Base-by-base conservation (phyloP, 1,140 invertebrate species). In the Monochamus saltuarius region DNA sequence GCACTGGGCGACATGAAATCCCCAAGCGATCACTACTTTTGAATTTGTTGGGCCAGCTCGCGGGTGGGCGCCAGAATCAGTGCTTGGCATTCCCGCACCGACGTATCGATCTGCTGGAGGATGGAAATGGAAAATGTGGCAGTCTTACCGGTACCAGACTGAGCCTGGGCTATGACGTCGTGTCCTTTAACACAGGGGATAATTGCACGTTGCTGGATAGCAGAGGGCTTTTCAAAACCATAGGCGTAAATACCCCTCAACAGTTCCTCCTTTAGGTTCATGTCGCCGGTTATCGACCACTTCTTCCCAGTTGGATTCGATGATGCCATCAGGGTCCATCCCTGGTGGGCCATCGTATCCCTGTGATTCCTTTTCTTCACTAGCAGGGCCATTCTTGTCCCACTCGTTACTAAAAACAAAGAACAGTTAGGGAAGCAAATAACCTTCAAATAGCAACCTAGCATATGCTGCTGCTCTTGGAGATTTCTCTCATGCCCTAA, bases 221-320 rank as follows among this genome's bases (percentile, higher is more conserved):
- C 96, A 9, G 98, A 99, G 59, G 98, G 98, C 77, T 98, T 98
- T 79, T 99, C 98, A 82, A 99, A 99, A 88, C 98, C 98, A 84
- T 99, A 99, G 64, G 94, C 95, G 80, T 99, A 99, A 70, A 99
- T 99, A 79, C 98, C 98, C 79, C 97, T 84, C 13, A 99, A 81
- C 35, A 99, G 84, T 75, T 95, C 90, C 78, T 95, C 91, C 73
- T 93, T 94, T 63, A 99, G 83, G 72, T 91, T 89, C 97, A 99
- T 99, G 77, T 98, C 92, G 87, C 99, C 97, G 78, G 76, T 91
- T 97, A 71, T 98, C 95, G 58, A 95, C 89, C 63, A 98, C 86
- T 72, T 88, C 80, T 52, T 89, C 85, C 86, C 87, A 90, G 67
- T 87, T 89, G 43, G 86, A 85, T 64, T 89, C 86, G 67, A 90